Percentiles rank a stretch among this genome's conserved stretches.
Conservation (phyloP, 2,113 vertebrate species). For the Chinchilla lanigera region DNA sequence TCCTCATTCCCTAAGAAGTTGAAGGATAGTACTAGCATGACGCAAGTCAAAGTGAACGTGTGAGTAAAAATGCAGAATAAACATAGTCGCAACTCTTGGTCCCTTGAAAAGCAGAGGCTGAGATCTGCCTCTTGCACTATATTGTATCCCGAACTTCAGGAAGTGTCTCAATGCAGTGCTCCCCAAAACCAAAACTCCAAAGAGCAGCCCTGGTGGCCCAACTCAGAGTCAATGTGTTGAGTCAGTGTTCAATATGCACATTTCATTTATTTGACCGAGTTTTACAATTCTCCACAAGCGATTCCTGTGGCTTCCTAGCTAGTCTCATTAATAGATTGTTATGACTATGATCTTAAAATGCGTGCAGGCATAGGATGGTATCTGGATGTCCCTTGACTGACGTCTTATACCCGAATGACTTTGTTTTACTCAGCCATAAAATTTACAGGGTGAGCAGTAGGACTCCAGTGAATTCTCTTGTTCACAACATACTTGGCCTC, state of each 20-base stretch:
- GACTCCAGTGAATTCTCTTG: not conserved
- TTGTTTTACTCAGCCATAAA: not conserved
- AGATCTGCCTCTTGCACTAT: not conserved
- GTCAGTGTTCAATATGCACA: not conserved
- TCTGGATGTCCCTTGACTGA: not conserved
- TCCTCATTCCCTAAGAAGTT: not conserved
- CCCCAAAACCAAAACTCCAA: not conserved
- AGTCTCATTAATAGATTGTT: not conserved
- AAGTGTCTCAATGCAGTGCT: not conserved
- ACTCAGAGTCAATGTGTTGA: not conserved
- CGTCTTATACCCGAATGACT: not conserved
- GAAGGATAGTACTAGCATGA: not conserved
- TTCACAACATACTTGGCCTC: not conserved
- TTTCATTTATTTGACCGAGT: not conserved
- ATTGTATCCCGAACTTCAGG: not conserved
- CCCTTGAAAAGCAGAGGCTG: not conserved
- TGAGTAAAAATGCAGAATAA: constrained; percentile 1
- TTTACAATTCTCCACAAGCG: not conserved
- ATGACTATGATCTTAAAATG: not conserved
- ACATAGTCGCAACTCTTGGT: not conserved
- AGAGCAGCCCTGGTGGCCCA: no score
- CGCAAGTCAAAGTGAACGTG: not conserved
- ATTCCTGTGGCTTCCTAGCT: not conserved
- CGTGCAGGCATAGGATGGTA: not conserved
- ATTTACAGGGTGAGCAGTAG: not conserved